Evolutionary conservation across 2,888 invertebrate species (phyloP).

Genomic region (Stenichneumon culpator): DNA sequence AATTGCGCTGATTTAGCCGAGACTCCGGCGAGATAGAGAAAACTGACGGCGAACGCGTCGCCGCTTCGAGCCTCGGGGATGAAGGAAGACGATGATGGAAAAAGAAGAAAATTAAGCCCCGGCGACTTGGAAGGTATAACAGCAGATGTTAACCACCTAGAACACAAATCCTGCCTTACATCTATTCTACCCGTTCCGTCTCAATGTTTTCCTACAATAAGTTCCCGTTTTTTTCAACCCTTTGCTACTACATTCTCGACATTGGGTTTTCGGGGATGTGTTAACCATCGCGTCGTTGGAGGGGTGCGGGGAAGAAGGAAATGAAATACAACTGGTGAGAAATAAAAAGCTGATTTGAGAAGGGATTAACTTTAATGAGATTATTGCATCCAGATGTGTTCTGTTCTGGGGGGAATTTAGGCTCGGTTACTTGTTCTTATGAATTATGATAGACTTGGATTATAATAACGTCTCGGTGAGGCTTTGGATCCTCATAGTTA

Average conservation of each 20-base stretch:
- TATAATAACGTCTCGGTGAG: background rate
- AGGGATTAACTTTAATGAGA: constrained; percentile 53
- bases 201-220: constrained; percentile 59
- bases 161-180: constrained; percentile 39
- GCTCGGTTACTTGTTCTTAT: background rate
- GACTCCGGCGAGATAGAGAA: constrained; percentile 25
- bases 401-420: background rate
- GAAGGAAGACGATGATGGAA: constrained; percentile 26
- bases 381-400: constrained; percentile 57
- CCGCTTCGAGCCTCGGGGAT: too few species aligned
- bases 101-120: constrained; percentile 11
- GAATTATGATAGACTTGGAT: background rate
- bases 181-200: constrained; percentile 29
- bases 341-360: constrained; percentile 58
- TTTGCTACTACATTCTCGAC: constrained; percentile 48
- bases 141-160: constrained; percentile 64
- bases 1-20: constrained; percentile 76
- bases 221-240: constrained; percentile 43
- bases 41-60: background rate
- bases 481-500: too few species aligned
- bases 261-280: constrained; percentile 41
- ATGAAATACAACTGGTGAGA: constrained; percentile 21
- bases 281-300: constrained; percentile 30
- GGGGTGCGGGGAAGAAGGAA: constrained; percentile 10
- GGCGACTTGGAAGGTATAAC: constrained; percentile 48